A percentile compares a stretch with the other conserved stretches of the same genome.
phyloP scores from a whole-genome alignment of 2,797 vertebrate species.

The Setipinna tenuifilis region DNA sequence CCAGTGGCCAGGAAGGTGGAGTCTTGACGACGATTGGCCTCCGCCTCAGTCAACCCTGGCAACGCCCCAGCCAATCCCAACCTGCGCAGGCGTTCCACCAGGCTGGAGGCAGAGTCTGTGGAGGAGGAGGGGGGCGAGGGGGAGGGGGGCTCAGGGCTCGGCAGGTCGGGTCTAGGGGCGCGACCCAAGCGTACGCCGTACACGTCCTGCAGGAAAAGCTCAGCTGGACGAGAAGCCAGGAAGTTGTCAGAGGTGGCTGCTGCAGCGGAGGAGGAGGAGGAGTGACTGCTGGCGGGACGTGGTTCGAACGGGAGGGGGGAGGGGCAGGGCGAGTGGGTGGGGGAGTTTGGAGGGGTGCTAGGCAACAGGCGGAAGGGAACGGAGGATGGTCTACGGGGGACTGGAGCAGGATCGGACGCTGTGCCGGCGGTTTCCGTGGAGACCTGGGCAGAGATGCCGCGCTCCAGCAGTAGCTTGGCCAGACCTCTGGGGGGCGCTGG shows the following conservation, averaged over 20 bases:
- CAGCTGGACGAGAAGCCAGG: slow-evolving; percentile 90
- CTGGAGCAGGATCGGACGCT: slow-evolving; percentile 35
- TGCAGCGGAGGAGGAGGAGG: slow-evolving; percentile 54
- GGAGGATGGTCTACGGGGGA: slow-evolving; percentile 39
- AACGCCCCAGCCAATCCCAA: slow-evolving; percentile 87
- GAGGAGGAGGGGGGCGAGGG: not conserved
- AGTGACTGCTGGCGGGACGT: not conserved
- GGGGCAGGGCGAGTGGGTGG: slow-evolving; percentile 77
- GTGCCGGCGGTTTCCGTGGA: slow-evolving; percentile 66
- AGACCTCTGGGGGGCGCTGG: slow-evolving; percentile 75
- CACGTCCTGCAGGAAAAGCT: slow-evolving; percentile 93
- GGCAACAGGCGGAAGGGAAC: slow-evolving; percentile 68
- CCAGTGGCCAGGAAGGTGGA: slow-evolving; percentile 82
- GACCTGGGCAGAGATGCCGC: slow-evolving; percentile 92
- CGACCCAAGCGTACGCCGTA: slow-evolving; percentile 85
- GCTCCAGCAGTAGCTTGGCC: slow-evolving; percentile 88
- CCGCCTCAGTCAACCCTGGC: slow-evolving; percentile 59
- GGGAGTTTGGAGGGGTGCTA: slow-evolving; percentile 89
- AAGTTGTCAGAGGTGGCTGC: slow-evolving; percentile 84
- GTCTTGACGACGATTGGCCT: slow-evolving; percentile 69
- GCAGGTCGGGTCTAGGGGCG: slow-evolving; percentile 68
- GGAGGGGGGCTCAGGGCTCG: slow-evolving; percentile 62
- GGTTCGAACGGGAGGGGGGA: slow-evolving; percentile 71
- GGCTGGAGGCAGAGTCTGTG: slow-evolving; percentile 71
- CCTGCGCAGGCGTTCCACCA: slow-evolving; percentile 87